Evolutionary conservation across 2,888 invertebrate genomes (phyloP).

Genomic region (Minunthozetes semirufus): DNA sequence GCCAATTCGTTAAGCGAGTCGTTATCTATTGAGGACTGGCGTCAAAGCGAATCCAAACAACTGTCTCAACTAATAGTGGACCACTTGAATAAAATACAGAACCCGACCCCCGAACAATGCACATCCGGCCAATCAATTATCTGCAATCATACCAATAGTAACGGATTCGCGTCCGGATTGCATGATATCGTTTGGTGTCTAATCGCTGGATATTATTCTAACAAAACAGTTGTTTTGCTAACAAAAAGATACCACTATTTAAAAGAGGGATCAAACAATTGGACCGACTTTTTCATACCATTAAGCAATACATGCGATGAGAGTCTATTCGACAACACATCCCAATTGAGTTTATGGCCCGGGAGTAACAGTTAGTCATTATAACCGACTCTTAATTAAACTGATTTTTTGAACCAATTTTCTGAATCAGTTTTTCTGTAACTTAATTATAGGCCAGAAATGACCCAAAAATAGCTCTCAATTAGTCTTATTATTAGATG

Average conservation of each 20-base stretch:
- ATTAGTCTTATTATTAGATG: no score
- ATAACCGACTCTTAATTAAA: neutral
- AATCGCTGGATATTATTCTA: neutral
- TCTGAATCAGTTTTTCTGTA: no score
- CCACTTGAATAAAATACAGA: neutral
- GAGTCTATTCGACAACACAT: neutral
- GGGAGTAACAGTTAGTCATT: slow-evolving; percentile 1
- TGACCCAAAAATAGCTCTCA: no score
- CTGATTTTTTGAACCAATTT: neutral
- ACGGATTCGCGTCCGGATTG: neutral
- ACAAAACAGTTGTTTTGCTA: neutral
- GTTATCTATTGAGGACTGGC: slow-evolving; percentile 1
- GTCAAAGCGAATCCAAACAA: neutral
- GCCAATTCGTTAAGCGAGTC: neutral
- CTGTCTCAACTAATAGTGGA: neutral
- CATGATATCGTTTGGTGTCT: slow-evolving; percentile 4
- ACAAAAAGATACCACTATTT: neutral
- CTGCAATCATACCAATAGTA: neutral
- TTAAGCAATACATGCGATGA: slow-evolving; percentile 69
- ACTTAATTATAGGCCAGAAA: no score
- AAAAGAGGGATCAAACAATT: slow-evolving; percentile 54
- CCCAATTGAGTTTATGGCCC: neutral
- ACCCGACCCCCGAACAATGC: neutral
- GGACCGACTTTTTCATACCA: slow-evolving; percentile 89
- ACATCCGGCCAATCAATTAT: neutral